phyloP scores from a whole-genome alignment of 1,140 invertebrate genomes.

The Papilio helenus region DNA sequence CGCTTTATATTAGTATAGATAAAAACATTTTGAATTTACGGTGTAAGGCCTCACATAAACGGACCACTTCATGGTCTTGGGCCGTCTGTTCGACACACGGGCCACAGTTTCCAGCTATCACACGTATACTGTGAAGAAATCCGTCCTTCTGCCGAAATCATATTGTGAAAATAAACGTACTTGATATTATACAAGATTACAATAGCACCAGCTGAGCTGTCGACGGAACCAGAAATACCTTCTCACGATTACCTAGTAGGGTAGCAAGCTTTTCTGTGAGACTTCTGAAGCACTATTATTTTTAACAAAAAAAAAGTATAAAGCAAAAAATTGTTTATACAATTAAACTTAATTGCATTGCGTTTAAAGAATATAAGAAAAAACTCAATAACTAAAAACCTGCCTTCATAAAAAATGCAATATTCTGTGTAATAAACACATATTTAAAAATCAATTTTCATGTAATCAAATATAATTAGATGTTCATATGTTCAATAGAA shows the following conservation, averaged over 20 bases:
- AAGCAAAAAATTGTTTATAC: too few species aligned
- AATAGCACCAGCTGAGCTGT: constrained; percentile 52
- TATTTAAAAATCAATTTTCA: neutral
- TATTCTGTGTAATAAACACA: neutral
- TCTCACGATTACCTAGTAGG: constrained; percentile 55
- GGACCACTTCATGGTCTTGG: neutral
- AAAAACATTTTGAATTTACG: neutral
- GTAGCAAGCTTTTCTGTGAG: neutral
- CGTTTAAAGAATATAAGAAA: neutral
- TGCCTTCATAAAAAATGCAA: neutral
- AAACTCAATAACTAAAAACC: neutral
- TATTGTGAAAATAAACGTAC: constrained; percentile 40
- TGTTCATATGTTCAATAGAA: neutral
- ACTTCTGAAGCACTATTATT: neutral
- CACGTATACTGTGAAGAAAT: too few species aligned
- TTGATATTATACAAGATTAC: constrained; percentile 52
- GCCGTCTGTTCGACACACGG: too few species aligned
- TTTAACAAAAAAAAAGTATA: neutral
- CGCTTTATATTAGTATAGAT: too few species aligned
- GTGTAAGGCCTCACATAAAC: neutral
- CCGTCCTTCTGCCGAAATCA: constrained; percentile 32
- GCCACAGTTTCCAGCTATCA: too few species aligned
- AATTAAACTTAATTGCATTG: neutral
- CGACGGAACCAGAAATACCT: constrained; percentile 64
- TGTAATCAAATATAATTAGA: neutral